phyloP scores from a whole-genome alignment of 2,113 vertebrate species.

The Melanocharis versteri region DNA sequence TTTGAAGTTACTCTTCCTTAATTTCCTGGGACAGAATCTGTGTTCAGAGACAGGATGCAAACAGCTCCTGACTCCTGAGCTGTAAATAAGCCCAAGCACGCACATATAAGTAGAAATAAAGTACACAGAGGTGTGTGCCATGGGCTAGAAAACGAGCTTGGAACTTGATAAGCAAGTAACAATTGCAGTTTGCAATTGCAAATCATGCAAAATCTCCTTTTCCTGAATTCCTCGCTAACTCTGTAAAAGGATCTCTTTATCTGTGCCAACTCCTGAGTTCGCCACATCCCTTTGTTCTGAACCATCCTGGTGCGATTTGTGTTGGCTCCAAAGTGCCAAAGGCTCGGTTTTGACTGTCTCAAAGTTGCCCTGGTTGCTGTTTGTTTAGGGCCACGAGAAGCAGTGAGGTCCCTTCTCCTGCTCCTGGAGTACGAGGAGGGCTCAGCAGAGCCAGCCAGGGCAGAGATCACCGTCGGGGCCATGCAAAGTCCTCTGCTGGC shows the following conservation, averaged over 20 bases:
- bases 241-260: not conserved
- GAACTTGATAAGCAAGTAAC: not conserved
- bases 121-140: not conserved
- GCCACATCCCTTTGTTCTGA: not conserved
- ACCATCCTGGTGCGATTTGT: not conserved
- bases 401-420: conserved; percentile 75
- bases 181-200: not conserved
- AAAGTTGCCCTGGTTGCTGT: not conserved
- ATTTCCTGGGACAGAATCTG: not conserved
- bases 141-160: not conserved
- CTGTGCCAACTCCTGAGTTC: not conserved
- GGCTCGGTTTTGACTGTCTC: not conserved
- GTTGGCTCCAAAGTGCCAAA: not conserved
- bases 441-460: conserved; percentile 61
- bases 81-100: not conserved
- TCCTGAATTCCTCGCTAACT: not conserved
- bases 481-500: conserved; percentile 66
- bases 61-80: not conserved
- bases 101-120: not conserved
- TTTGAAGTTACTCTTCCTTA: not conserved
- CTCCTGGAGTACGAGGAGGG: conserved; percentile 68
- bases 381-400: conserved; percentile 48
- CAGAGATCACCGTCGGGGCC: conserved; percentile 84
- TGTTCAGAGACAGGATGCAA: not conserved
- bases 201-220: not conserved